Evolutionary conservation across 2,888 invertebrate genomes (phyloP).

Genomic region (Leucophora obtusa): DNA sequence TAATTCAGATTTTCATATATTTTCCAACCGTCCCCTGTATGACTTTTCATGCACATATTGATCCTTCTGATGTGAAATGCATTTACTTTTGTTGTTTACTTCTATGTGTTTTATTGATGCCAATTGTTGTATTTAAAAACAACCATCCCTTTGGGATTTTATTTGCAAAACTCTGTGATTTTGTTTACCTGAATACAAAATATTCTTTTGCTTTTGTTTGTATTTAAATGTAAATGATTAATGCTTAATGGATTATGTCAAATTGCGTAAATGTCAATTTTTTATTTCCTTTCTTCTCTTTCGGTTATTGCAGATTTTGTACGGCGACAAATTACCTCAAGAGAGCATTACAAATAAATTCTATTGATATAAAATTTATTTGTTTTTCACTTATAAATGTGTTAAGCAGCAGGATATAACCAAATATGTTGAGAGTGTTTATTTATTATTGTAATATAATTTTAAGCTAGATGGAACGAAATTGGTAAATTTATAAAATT

Average conservation of each 20-base stretch:
- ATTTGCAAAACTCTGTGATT: conserved; percentile 16
- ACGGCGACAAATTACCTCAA: conserved; percentile 68
- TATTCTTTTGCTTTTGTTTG: conserved; percentile 56
- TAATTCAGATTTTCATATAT: conserved; percentile 47
- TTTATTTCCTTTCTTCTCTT: conserved; percentile 25
- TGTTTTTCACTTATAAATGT: conserved; percentile 56
- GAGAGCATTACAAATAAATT: conserved; percentile 65
- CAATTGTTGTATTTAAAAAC: conserved; percentile 35
- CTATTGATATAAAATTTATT: conserved; percentile 58
- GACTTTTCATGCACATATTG: conserved; percentile 8
- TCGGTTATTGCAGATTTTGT: conserved; percentile 20
- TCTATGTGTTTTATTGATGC: conserved; percentile 3
- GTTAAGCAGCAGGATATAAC: conserved; percentile 47
- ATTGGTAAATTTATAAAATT: not conserved
- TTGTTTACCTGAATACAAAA: conserved; percentile 42
- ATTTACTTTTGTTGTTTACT: conserved; percentile 3
- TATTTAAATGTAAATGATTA: conserved; percentile 67
- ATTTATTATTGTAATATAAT: not conserved
- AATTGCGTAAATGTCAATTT: conserved; percentile 71
- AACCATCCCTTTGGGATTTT: conserved; percentile 54
- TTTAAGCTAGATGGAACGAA: not conserved
- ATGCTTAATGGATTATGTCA: conserved; percentile 73
- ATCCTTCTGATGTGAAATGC: not conserved
- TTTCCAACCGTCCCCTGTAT: conserved; percentile 28
- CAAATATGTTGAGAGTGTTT: conserved; percentile 30